These are phyloP conservation scores for Cydia amplana DNA, from an alignment of 1,140 invertebrate genomes.

Conservation along the genomic window DNA sequence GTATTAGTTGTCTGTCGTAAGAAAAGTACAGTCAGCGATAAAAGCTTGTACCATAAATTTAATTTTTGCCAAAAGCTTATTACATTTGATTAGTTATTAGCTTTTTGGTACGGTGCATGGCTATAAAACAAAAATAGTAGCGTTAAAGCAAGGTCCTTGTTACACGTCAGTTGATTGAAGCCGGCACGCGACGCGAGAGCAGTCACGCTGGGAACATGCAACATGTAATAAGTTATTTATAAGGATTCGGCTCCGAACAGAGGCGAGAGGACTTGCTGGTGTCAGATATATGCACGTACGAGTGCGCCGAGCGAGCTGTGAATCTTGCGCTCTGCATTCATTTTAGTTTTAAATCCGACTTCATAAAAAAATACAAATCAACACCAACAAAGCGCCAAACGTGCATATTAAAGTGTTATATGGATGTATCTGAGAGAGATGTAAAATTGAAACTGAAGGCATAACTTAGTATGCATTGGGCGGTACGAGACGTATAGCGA, in stretches of 20 bases:
- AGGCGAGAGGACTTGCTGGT: constrained; percentile 17
- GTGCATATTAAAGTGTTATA: constrained; percentile 15
- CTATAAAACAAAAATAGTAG: no score
- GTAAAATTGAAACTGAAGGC: constrained; percentile 73
- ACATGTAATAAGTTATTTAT: constrained; percentile 59
- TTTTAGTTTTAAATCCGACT: constrained; percentile 18
- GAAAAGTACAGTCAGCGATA: no score
- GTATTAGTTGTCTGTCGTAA: no score
- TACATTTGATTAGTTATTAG: not conserved
- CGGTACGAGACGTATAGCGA: constrained; percentile 62
- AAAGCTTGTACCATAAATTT: no score
- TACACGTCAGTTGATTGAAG: constrained; percentile 35
- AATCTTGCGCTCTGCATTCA: constrained; percentile 14
- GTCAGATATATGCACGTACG: constrained; percentile 30
- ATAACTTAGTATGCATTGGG: constrained; percentile 78
- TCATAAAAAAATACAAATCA: constrained; percentile 10
- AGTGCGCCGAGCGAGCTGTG: not conserved
- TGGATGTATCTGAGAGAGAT: constrained; percentile 54
- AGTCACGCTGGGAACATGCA: constrained; percentile 42
- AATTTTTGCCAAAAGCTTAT: no score
- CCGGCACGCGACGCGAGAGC: constrained; percentile 42
- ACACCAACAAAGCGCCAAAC: constrained; percentile 10
- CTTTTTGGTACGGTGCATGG: not conserved
- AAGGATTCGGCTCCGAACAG: constrained; percentile 47
- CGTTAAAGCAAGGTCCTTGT: constrained; percentile 6